Evolutionary conservation across 2,797 vertebrate species (phyloP), one percentile per base, ranked within the genome.

Genomic region (Sphenopsis melanotis): DNA sequence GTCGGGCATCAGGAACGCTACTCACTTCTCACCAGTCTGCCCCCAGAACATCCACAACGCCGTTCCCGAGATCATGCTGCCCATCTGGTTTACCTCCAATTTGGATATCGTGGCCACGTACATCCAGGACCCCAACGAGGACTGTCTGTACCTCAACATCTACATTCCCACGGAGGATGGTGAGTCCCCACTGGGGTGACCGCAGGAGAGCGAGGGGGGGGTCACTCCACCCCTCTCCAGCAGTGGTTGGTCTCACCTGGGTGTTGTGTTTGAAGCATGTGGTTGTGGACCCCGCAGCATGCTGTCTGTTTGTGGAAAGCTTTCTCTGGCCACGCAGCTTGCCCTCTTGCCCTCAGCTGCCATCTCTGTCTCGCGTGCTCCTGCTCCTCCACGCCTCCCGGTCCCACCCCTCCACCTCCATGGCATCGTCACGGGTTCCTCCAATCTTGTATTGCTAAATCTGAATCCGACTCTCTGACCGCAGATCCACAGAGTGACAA

Each of bases 1-100:
- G 99, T 99, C 99, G 0, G 99, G 99, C 96, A 99, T 99, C 97
- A 99, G 99, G 97, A 99, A 99, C 4, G 99, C 99, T 97, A 99
- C 99, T 63, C 99, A 99, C 97, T 99, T 99, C 96, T 99, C 99
- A 29, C 99, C 99, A 0, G 99, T 99, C 94, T 99, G 99, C 97
- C 99, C 99, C n/a, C 99, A 99, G 98, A 99, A 99, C 97, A 99
- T 99, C 97, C 99, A 99, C 98, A 99, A 99, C 26, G 99, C 99
- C 1, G 99, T 99, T 97, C 99, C 99, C 20, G 99, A 99, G 97
- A 99, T 99, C 97, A 99, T 99, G 99, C 99, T 99, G 98, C 99
- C 99, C 61, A 98, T 99, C 97, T 99, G 99, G 99, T 99, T 99
- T 98, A 99, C 99, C 96, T 99, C 99, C 98, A 99, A 99, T 98